Evolutionary conservation across 2,797 vertebrate genomes (phyloP).

Genomic region (Molossus molossus): DNA sequence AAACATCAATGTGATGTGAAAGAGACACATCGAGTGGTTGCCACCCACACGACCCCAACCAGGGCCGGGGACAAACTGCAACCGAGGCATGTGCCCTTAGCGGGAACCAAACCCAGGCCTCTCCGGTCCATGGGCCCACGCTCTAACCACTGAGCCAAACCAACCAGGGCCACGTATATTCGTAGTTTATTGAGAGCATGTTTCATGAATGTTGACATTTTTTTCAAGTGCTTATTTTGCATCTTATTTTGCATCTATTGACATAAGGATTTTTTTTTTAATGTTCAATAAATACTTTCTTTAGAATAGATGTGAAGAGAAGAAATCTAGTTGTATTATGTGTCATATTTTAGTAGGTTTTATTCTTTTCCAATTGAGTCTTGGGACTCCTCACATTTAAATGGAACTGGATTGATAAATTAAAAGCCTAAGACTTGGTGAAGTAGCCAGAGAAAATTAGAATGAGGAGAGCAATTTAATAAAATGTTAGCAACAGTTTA

Average conservation of each 20-base stretch:
- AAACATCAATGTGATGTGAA: too few species aligned
- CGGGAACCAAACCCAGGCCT: too few species aligned
- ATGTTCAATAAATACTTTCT: background rate
- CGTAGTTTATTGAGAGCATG: background rate
- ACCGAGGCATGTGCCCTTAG: too few species aligned
- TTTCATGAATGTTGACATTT: background rate
- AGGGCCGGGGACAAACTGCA: too few species aligned
- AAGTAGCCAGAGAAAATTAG: background rate
- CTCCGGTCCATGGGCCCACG: too few species aligned
- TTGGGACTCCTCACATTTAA: background rate
- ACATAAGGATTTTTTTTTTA: background rate
- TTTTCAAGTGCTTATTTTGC: background rate
- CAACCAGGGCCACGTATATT: background rate
- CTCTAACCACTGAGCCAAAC: too few species aligned
- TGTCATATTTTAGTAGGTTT: background rate
- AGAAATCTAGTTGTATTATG: constrained; percentile 19
- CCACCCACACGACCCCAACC: too few species aligned
- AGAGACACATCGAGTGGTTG: too few species aligned
- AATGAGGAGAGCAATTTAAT: background rate
- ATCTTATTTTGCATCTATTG: background rate
- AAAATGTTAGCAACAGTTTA: constrained; percentile 12
- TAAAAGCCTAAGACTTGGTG: background rate
- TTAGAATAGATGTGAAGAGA: background rate
- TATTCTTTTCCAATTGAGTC: background rate
- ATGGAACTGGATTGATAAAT: background rate